Evolutionary conservation across 2,888 invertebrate species (phyloP), one percentile per base, ranked within the genome.

Genomic region (Eupithecia subfuscata): DNA sequence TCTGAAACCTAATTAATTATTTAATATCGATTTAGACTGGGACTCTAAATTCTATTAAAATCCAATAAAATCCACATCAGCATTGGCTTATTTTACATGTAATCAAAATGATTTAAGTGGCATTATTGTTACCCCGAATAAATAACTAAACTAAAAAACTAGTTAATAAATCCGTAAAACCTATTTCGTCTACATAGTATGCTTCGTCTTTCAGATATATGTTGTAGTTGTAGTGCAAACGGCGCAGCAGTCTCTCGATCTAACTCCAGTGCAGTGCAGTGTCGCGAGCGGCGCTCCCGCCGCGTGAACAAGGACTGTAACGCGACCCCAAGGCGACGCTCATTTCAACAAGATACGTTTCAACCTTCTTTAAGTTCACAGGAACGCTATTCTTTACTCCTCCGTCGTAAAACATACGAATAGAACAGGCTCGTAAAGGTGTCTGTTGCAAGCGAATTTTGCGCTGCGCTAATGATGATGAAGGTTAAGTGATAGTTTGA

Each of bases 221-320:
- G 30, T 69, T 69, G 18, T 69, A 16, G 4, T 7, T 69, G 16
- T 45, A 14, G 43, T 69, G 43, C 12, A 43, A 69, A 45, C 9
- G 2, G 30, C n/a, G 12, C 63, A 14, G 70, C 22, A 22, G 69
- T 34, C 72, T 75, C 72, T 60, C n/a, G 56, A 8, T n/a, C 70
- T 75, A 71, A 48, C 25, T 56, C 12, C 67, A 67, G 60, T 37
- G 40, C 65, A 30, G 40, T 9, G 68, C n/a, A n/a, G n/a, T n/a
- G 69, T 48, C 14, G 73, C 70, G 75, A 25, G 70, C 64, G 52
- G 67, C 73, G 75, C 70, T 73, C 64, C 48, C 56, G 75, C 60
- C 22, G 6, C 22, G 70, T 75, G 67, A 63, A 73, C 70, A 48
- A 68, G 43, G 67, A 68, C 37, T 60, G 64, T 8, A 76, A 73